phyloP scores from a whole-genome alignment of 2,888 invertebrate species.

The Chirona hameri region DNA sequence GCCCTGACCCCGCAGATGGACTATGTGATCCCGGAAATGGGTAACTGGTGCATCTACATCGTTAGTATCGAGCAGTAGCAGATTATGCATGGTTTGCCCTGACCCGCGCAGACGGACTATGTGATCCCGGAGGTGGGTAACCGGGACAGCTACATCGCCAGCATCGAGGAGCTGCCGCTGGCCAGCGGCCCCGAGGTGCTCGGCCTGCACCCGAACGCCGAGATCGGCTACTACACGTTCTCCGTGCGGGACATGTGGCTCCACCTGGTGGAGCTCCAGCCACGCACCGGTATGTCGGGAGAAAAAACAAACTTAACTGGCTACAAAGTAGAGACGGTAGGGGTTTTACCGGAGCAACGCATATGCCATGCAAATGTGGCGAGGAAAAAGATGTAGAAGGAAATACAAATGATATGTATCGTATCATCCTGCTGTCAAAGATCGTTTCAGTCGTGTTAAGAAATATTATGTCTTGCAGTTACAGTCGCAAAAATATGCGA shows the following conservation, averaged over 20 bases:
- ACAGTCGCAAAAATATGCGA: too few species aligned
- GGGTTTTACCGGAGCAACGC: too few species aligned
- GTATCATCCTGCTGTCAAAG: too few species aligned
- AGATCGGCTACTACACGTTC: slow-evolving; percentile 88
- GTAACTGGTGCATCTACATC: slow-evolving; percentile 66
- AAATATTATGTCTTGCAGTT: too few species aligned
- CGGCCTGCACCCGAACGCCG: slow-evolving; percentile 90
- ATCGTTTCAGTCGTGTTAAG: too few species aligned
- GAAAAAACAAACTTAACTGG: too few species aligned
- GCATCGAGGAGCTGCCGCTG: slow-evolving; percentile 75
- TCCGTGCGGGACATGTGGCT: slow-evolving; percentile 82
- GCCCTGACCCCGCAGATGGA: slow-evolving; percentile 54
- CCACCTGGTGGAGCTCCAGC: slow-evolving; percentile 81
- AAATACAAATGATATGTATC: too few species aligned
- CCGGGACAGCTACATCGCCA: slow-evolving; percentile 70
- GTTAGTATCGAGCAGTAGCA: slow-evolving; percentile 69
- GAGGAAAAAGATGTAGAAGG: too few species aligned
- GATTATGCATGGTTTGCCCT: too few species aligned
- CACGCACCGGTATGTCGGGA: slow-evolving; percentile 68
- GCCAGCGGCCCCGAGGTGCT: slow-evolving; percentile 86
- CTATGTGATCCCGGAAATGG: slow-evolving; percentile 70
- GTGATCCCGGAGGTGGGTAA: slow-evolving; percentile 65
- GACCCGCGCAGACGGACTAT: slow-evolving; percentile 61
- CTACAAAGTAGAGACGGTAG: too few species aligned
- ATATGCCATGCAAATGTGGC: too few species aligned